Evolutionary conservation across 2,113 vertebrate species (phyloP).

Genomic region (Chloropsis cyanopogon): DNA sequence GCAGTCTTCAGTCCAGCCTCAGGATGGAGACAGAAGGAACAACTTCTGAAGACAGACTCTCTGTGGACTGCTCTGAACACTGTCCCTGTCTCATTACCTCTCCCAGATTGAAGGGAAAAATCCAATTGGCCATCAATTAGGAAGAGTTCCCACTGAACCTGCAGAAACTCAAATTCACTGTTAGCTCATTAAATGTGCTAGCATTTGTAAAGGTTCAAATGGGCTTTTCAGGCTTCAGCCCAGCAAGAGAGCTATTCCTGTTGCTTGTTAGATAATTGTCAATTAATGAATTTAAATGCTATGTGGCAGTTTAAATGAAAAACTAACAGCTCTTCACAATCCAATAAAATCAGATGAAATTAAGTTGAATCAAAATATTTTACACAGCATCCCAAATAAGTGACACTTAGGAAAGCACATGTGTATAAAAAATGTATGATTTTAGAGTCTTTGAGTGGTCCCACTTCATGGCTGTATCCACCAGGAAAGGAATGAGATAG

Average conservation of each 20-base stretch:
- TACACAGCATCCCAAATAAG: neutral
- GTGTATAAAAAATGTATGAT: neutral
- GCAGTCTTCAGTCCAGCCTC: neutral
- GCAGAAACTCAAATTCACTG: constrained; percentile 14
- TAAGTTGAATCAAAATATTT: neutral
- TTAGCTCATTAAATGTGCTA: constrained; percentile 5
- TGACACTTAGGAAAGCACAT: neutral
- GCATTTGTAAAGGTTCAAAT: constrained; percentile 39
- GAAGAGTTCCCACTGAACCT: constrained; percentile 16
- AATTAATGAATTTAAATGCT: constrained; percentile 43
- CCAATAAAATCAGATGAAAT: constrained; percentile 29
- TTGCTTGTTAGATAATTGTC: constrained; percentile 29
- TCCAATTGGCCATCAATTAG: neutral
- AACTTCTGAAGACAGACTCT: neutral
- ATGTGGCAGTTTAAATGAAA: constrained; percentile 1
- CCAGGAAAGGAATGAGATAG: neutral
- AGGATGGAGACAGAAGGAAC: neutral
- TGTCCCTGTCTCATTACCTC: neutral
- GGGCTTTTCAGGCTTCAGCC: constrained; percentile 16
- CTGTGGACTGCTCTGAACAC: neutral
- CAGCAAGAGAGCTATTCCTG: constrained; percentile 24
- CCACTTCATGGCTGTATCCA: neutral
- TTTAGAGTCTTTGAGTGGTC: neutral
- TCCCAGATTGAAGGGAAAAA: neutral
- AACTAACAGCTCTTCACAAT: constrained; percentile 28